phyloP scores from a whole-genome alignment of 2,113 vertebrate species.

The Peromyscus maniculatus region DNA sequence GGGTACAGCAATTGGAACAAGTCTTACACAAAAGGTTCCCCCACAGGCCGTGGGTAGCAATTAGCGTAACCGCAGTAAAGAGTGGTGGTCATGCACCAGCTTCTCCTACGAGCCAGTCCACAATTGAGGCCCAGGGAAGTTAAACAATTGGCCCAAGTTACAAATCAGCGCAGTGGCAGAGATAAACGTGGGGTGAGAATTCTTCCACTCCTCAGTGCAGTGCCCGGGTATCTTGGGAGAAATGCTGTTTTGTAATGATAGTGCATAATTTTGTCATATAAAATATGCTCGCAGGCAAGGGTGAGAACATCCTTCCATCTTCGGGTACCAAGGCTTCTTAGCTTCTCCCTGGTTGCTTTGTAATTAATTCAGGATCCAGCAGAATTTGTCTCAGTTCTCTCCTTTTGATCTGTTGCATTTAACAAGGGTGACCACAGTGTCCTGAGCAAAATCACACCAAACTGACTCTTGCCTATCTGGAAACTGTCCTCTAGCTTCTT shows the following conservation, averaged over 20 bases:
- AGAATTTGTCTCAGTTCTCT: background rate
- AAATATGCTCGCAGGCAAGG: constrained; percentile 1
- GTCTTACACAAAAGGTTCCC: background rate
- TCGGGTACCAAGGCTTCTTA: background rate
- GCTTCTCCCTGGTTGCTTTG: background rate
- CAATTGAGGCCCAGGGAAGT: background rate
- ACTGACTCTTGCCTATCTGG: background rate
- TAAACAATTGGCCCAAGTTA: background rate
- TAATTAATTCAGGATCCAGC: background rate
- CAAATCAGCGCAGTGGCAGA: background rate
- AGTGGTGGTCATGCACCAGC: no score
- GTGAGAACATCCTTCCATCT: background rate
- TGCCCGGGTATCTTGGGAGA: background rate
- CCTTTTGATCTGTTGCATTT: background rate
- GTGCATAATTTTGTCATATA: constrained; percentile 25
- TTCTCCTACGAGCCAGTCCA: background rate
- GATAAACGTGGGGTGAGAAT: background rate
- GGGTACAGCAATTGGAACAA: background rate
- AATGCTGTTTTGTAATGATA: constrained; percentile 27
- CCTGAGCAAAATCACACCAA: background rate
- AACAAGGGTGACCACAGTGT: background rate
- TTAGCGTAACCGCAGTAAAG: fast-evolving
- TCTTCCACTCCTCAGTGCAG: background rate
- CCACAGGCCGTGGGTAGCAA: background rate
- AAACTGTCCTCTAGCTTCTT: background rate